Evolutionary conservation across 2,113 vertebrate genomes (phyloP), one percentile per base, ranked within the genome.

Genomic region (Pseudorectes ferrugineus): DNA sequence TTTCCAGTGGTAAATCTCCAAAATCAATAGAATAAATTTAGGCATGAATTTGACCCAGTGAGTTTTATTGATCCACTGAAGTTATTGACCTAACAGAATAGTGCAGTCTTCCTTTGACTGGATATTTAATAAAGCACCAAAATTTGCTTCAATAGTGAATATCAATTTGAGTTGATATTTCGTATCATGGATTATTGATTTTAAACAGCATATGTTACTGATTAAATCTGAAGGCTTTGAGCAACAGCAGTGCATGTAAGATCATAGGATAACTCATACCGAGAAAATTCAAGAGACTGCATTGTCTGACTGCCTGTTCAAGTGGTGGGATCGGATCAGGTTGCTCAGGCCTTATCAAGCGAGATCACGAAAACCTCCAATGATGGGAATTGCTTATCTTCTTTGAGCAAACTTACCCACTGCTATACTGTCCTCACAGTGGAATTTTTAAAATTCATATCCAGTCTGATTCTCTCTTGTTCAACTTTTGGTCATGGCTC

Each of bases 11-110:
- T 66, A 89, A 62, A 84, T 66, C 33, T 80, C 42, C 26, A 74
- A 84, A 94, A 94, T 91, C 73, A 68, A 74, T 82, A 73, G 20
- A 77, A 84, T 68, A 87, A 78, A 26, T 85, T 81, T n/a, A 89
- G 57, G 36, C 52, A 38, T 55, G 52, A 82, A 54, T 92, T 89
- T 75, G 85, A 85, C 62, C 52, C 57, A 52, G 28, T 51, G 38
- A 71, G 28, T 52, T 52, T 77, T 67, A 81, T 81, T 57, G 76
- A 89, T 81, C 73, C 45, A 18, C 51, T 73, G 59, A 73, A 81
- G 31, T 36, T 87, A 58, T 36, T 87, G 85, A 81, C 46, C 51
- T 71, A 66, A 89, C 7, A 73, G 68, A 80, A 61, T 7, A 29
- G 26, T 46, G 24, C 58, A 59, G 26, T 77, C 61, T 89, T 78